Percentiles rank a stretch among this genome's conserved stretches.
phyloP scores from a whole-genome alignment of 2,888 invertebrate genomes.

The Dione vanillae region DNA sequence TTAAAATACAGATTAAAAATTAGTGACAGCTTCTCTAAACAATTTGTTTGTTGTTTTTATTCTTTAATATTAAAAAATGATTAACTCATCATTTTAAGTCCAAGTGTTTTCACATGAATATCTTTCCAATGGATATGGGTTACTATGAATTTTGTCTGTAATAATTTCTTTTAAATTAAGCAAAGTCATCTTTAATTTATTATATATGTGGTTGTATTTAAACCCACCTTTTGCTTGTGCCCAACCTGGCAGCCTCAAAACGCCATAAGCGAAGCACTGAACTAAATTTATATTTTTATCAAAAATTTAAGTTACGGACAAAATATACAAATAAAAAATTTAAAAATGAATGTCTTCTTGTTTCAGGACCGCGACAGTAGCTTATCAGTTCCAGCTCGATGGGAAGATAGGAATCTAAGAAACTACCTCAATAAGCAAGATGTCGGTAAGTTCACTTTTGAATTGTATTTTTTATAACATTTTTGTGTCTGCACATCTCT shows the following conservation, averaged over 20 bases:
- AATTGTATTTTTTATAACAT: not conserved
- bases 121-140: too few relatives aligned
- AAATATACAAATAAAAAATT: not conserved
- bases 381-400: slow-evolving; percentile 86
- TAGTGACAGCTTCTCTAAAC: not conserved
- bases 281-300: not conserved
- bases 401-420: slow-evolving; percentile 87
- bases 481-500: not conserved
- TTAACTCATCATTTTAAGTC: too few relatives aligned
- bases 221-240: too few relatives aligned
- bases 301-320: not conserved
- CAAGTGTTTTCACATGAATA: too few relatives aligned
- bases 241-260: too few relatives aligned
- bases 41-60: slow-evolving; percentile 3
- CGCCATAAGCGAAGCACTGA: too few relatives aligned
- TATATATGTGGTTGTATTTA: too few relatives aligned
- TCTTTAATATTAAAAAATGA: too few relatives aligned
- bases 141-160: too few relatives aligned
- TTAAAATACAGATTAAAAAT: not conserved
- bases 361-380: slow-evolving; percentile 86
- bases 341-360: slow-evolving; percentile 47
- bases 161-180: too few relatives aligned
- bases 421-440: slow-evolving; percentile 85
- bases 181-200: too few relatives aligned
- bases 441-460: slow-evolving; percentile 67